Conservation (phyloP, 53 echinoderm and acorn worm species). For the Stichopus horrens region DNA sequence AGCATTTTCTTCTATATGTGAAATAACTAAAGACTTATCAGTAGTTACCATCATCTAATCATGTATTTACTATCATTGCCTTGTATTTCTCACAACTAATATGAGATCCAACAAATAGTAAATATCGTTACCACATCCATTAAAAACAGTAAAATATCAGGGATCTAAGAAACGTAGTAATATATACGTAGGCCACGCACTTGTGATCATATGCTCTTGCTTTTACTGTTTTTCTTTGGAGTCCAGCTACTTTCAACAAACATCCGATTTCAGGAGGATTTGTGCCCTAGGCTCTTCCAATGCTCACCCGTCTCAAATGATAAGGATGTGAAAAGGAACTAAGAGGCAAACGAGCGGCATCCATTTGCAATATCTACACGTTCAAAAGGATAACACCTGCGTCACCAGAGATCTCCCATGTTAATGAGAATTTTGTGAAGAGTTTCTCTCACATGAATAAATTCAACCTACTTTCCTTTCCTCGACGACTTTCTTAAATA, state of each 20-base stretch:
- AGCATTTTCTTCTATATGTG: too few species aligned
- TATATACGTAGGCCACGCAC: too few species aligned
- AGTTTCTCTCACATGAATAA: slow-evolving; percentile 25
- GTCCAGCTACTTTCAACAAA: neutral
- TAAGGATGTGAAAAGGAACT: neutral
- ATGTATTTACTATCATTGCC: too few species aligned
- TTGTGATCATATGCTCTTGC: too few species aligned
- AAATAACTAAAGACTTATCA: too few species aligned
- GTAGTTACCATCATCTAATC: too few species aligned
- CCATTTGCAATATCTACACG: slow-evolving; percentile 29
- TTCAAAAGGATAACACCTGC: slow-evolving; percentile 24
- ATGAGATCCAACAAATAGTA: too few species aligned
- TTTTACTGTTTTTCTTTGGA: neutral
- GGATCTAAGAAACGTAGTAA: too few species aligned
- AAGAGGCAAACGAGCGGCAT: neutral
- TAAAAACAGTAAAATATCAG: too few species aligned
- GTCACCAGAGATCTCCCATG: slow-evolving; percentile 24
- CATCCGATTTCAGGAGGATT: neutral
- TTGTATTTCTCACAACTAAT: too few species aligned
- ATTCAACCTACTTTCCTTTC: slow-evolving; percentile 10
- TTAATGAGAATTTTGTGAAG: slow-evolving; percentile 25
- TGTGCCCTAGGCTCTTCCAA: neutral
- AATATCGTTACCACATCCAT: too few species aligned
- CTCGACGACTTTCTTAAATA: neutral
- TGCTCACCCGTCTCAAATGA: neutral